These are phyloP conservation scores for Mungos mungo DNA, from an alignment of 2,113 vertebrate species.

Conservation along the genomic window DNA sequence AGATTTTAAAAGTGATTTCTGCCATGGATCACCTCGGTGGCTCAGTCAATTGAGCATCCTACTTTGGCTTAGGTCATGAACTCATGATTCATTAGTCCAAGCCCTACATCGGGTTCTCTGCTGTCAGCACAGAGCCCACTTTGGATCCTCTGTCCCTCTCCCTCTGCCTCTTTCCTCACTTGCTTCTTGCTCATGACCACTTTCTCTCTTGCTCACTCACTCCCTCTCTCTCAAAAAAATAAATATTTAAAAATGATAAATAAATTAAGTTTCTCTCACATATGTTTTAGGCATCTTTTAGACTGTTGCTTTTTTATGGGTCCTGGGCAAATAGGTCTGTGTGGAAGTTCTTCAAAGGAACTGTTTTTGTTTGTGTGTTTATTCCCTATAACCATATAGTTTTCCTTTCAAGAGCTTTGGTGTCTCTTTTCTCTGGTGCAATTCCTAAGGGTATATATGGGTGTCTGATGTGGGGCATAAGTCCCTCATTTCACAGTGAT, in stretches of 20 bases:
- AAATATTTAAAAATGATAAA: not conserved
- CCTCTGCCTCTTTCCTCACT: no score
- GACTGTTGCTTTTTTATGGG: not conserved
- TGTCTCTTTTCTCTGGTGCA: not conserved
- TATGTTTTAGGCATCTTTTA: not conserved
- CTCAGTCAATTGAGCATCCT: no score
- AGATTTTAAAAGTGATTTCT: not conserved
- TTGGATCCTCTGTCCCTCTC: no score
- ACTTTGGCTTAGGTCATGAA: no score
- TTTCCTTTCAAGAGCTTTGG: not conserved
- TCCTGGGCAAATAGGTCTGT: not conserved
- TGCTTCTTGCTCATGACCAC: no score
- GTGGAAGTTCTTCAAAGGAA: not conserved
- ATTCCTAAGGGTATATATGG: not conserved
- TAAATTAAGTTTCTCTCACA: not conserved
- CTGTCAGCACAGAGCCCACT: no score
- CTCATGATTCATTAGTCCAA: no score
- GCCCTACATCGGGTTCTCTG: no score
- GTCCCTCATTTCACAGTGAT: not conserved
- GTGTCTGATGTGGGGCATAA: not conserved
- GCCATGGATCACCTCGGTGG: no score
- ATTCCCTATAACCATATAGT: not conserved
- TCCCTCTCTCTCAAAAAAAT: no score
- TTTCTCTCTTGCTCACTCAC: accelerated
- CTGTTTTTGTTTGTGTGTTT: not conserved